Percentiles rank a stretch among this genome's conserved stretches.
Conservation (phyloP, 2,113 vertebrate species). For the Empidonax alnorum region DNA sequence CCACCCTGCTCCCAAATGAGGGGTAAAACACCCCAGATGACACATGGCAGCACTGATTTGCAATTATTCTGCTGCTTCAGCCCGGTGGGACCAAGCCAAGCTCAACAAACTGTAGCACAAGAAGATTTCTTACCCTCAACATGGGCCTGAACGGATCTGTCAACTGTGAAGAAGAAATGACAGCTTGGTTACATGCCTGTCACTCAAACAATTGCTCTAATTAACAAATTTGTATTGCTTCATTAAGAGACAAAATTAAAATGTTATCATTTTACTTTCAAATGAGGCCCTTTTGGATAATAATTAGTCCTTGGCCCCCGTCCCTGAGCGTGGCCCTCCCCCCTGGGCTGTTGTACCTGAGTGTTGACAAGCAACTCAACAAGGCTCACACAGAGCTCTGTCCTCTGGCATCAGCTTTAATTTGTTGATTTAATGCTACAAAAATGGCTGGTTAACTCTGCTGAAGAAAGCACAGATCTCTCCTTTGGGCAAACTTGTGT, state of each 20-base stretch:
- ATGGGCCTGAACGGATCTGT: slow-evolving; percentile 98
- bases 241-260: slow-evolving; percentile 86
- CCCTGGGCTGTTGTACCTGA: slow-evolving; percentile 31
- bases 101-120: slow-evolving; percentile 52
- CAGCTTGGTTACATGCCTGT: slow-evolving; percentile 85
- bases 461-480: neutral
- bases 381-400: slow-evolving; percentile 17
- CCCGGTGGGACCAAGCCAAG: slow-evolving; percentile 41
- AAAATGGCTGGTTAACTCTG: neutral
- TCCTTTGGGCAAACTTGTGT: neutral
- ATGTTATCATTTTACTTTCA: slow-evolving; percentile 86
- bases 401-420: slow-evolving; percentile 12
- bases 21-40: neutral
- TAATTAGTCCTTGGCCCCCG: slow-evolving; percentile 79
- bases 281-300: slow-evolving; percentile 81
- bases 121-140: slow-evolving; percentile 92
- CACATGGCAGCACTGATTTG: neutral
- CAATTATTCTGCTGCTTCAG: slow-evolving; percentile 53
- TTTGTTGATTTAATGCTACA: slow-evolving; percentile 30
- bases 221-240: slow-evolving; percentile 84
- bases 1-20: neutral
- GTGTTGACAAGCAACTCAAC: slow-evolving; percentile 49
- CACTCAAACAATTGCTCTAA: slow-evolving; percentile 86
- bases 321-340: slow-evolving; percentile 34
- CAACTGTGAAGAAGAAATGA: slow-evolving; percentile 87